Evolutionary conservation across 2,113 vertebrate genomes (phyloP), one percentile per base, ranked within the genome.

Genomic region (Suncus etruscus): DNA sequence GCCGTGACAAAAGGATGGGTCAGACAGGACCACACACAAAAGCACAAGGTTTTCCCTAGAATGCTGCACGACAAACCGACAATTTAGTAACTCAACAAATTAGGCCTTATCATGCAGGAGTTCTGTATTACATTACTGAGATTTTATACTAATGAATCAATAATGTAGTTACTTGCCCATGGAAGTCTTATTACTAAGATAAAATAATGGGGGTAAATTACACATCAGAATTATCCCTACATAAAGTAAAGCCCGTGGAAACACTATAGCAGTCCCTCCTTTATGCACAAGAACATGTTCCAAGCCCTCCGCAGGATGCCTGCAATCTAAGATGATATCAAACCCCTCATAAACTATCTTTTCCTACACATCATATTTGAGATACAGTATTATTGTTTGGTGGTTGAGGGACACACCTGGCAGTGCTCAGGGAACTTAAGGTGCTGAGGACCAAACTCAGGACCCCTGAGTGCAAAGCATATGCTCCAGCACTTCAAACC

Each of bases 31-130:
- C 29, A 81, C 11, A 39, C 31, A 72, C 39, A 32, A 78, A 54
- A 77, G 86, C 54, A 6, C 83, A 11, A 83, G 0, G 1, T 39
- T 95, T 91, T 27, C 25, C 29, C 20, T 90, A 2, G 12, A 76
- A 70, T 45, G 79, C 50, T 80, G 7, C 65, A 3, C 22, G 82
- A 70, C 48, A 90, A 83, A 54, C 18, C 87, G 15, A 85, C 47
- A 83, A 70, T 31, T 82, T 50, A 91, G 94, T 93, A 94, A 25
- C 6, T n/a, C 4, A 82, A 45, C 54, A 75, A 31, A 86, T 31
- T 61, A 22, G 24, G 65, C 32, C 48, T 91, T 86, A 77, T 58
- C 29, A 39, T 39, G 58, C 22, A 61, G 58, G 16, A 4, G 58
- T 16, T 61, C 32, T 87, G 31, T 47, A n/a, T 11, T 86, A 15